Evolutionary conservation across 2,888 invertebrate species (phyloP).

Genomic region (Drosophila melanocephala): DNA sequence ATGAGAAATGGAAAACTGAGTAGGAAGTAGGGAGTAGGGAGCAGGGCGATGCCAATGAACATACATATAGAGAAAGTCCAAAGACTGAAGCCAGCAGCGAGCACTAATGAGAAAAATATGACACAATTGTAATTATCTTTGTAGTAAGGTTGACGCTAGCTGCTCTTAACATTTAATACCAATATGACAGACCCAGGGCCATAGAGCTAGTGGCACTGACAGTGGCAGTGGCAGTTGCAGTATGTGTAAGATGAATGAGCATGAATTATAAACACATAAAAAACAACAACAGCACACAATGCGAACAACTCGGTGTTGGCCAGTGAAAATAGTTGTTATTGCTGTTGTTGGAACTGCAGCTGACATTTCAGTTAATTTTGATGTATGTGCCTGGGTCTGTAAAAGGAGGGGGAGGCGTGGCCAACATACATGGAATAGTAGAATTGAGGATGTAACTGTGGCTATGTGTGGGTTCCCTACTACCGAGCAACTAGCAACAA

Average conservation of each 20-base stretch:
- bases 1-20: slow-evolving; percentile 14
- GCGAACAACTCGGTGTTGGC: slow-evolving; percentile 43
- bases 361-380: slow-evolving; percentile 79
- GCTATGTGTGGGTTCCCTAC: slow-evolving; percentile 13
- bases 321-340: slow-evolving; percentile 58
- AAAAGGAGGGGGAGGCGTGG: slow-evolving; percentile 26
- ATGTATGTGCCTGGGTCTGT: slow-evolving; percentile 61
- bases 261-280: slow-evolving; percentile 79
- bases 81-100: slow-evolving; percentile 21
- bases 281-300: slow-evolving; percentile 37
- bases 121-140: slow-evolving; percentile 79
- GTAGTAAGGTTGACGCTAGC: slow-evolving; percentile 35
- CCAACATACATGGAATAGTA: slow-evolving; percentile 6
- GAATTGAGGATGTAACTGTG: slow-evolving; percentile 23
- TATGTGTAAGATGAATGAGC: slow-evolving; percentile 73
- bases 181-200: slow-evolving; percentile 60
- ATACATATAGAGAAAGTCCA: slow-evolving; percentile 63
- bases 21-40: slow-evolving; percentile 13
- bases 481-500: slow-evolving; percentile 1
- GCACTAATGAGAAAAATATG: slow-evolving; percentile 81
- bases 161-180: slow-evolving; percentile 65
- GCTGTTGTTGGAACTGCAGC: slow-evolving; percentile 70
- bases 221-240: slow-evolving; percentile 43
- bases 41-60: slow-evolving; percentile 28
- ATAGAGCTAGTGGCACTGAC: slow-evolving; percentile 1